phyloP scores from a whole-genome alignment of 2,113 vertebrate genomes.

The Corythaixoides concolor region DNA sequence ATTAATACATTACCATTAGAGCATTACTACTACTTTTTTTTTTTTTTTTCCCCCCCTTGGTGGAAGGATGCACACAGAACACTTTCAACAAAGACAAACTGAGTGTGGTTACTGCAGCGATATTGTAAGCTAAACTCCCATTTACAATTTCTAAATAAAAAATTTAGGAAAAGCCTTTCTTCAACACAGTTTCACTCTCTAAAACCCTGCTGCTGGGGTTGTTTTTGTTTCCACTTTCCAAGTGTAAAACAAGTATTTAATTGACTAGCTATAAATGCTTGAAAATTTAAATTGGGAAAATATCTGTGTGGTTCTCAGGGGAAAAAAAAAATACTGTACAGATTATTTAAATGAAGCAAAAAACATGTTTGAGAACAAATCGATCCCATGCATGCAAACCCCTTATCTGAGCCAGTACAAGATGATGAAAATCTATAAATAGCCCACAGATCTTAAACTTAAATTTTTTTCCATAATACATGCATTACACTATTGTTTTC shows the following conservation, averaged over 20 bases:
- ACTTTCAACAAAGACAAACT: slow-evolving; percentile 30
- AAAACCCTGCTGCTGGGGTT: background rate
- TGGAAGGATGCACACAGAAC: slow-evolving; percentile 30
- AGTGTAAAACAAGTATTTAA: background rate
- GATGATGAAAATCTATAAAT: slow-evolving; percentile 62
- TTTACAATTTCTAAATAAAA: slow-evolving; percentile 28
- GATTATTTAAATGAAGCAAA: slow-evolving; percentile 66
- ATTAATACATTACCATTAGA: background rate
- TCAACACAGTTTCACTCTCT: background rate
- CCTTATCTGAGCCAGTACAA: slow-evolving; percentile 59
- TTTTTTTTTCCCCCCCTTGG: slow-evolving; percentile 34
- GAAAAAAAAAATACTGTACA: background rate
- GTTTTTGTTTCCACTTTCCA: background rate
- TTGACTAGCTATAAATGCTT: slow-evolving; percentile 6
- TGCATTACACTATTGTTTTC: slow-evolving; percentile 72
- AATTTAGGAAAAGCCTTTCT: background rate
- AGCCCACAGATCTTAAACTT: slow-evolving; percentile 57
- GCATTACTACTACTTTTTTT: slow-evolving; percentile 32
- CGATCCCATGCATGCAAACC: slow-evolving; percentile 26
- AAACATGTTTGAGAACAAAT: slow-evolving; percentile 51
- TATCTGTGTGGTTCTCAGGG: background rate
- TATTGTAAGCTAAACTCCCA: slow-evolving; percentile 22
- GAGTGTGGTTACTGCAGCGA: background rate
- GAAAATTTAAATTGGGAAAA: slow-evolving; percentile 23
- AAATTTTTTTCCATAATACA: slow-evolving; percentile 44